Evolutionary conservation across 1,140 invertebrate species (phyloP), one percentile per base, ranked within the genome.

Genomic region (Papilio dardanus): DNA sequence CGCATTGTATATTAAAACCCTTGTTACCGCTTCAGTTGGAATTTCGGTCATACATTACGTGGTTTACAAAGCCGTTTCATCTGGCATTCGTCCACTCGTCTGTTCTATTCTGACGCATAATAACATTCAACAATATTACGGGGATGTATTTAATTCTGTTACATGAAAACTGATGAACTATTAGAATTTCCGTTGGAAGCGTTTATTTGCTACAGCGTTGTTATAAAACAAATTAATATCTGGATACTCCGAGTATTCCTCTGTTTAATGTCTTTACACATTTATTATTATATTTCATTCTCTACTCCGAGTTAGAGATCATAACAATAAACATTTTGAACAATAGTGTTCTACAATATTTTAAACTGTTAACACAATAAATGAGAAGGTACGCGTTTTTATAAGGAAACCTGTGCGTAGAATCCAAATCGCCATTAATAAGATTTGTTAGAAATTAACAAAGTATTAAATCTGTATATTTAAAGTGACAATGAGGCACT

Each of bases 31-130:
- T 58, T 58, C 54, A 12, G 54, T 58, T 58, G 54, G 54, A 58
- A 58, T 58, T 58, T 58, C 54, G 54, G 54, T 58, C 54, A 58
- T 58, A 58, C 54, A 58, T 58, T 58, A 58, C 24, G 54, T 14
- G 54, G 54, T 58, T 58, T 58, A 28, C 54, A 28, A 58, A 58
- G 3, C 54, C 54, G 21, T 58, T 24, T 58, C 54, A 58, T 58
- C 54, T 58, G 54, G 54, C 54, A 58, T 58, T 58, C 54, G 54
- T 58, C 54, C 54, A 58, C 54, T 58, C 54, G 54, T 28, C 54
- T 58, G 54, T 58, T 58, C 54, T 58, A 58, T 58, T 58, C 54
- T 58, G 54, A 58, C 54, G 54, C 54, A 28, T 58, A 58, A 58
- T 58, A 58, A 58, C 54, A 58, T 58, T 58, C 54, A 58, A 21